Conservation (phyloP, 2,888 invertebrate genomes). For the Neoascia interrupta region DNA sequence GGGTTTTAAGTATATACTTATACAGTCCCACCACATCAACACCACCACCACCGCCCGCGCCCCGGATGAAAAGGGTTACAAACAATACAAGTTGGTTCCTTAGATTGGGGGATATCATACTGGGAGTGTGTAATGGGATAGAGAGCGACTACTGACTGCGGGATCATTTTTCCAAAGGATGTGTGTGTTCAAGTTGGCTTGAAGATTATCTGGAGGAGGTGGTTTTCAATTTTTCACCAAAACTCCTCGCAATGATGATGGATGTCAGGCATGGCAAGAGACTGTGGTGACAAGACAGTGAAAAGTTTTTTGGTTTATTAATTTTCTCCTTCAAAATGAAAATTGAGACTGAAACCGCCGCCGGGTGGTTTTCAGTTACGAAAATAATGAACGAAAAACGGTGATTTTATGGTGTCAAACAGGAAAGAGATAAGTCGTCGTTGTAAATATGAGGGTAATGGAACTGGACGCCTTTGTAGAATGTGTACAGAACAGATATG, state of each 20-base stretch:
- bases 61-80: constrained; percentile 28
- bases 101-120: too few relatives aligned
- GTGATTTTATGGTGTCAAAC: constrained; percentile 27
- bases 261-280: constrained; percentile 40
- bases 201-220: constrained; percentile 36
- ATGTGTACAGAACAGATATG: too few relatives aligned
- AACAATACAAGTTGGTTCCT: constrained; percentile 34
- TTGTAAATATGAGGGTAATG: background rate
- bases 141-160: constrained; percentile 3
- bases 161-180: constrained; percentile 30
- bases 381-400: constrained; percentile 61
- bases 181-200: constrained; percentile 23
- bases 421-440: background rate
- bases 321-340: constrained; percentile 60
- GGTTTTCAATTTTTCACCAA: constrained; percentile 41
- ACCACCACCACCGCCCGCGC: too few relatives aligned
- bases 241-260: constrained; percentile 21
- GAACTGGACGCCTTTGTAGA: too few relatives aligned
- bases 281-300: constrained; percentile 4
- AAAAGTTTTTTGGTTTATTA: constrained; percentile 60
- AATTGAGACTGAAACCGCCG: constrained; percentile 67
- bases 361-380: constrained; percentile 44
- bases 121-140: too few relatives aligned
- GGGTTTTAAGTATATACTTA: constrained; percentile 16
- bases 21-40: background rate